A percentile compares a stretch with the other conserved stretches of the same genome.
These are phyloP conservation scores for Sesia apiformis DNA, from an alignment of 2,888 invertebrate genomes.

Conservation along the genomic window DNA sequence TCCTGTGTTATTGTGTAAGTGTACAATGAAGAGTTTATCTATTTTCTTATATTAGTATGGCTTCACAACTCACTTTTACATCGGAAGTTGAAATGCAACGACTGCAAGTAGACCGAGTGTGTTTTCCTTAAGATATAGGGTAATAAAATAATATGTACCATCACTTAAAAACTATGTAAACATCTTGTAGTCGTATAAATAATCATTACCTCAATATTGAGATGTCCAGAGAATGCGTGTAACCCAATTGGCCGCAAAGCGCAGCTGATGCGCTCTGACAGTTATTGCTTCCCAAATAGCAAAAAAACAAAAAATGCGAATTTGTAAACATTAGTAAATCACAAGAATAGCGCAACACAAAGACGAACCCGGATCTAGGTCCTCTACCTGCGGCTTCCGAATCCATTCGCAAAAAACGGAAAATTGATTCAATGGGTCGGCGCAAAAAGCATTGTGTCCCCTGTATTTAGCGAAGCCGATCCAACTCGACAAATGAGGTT, in stretches of 20 bases:
- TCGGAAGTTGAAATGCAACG: too few relatives aligned
- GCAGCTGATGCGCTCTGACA: constrained; percentile 65
- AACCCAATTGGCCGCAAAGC: constrained; percentile 46
- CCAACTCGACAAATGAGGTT: constrained; percentile 59
- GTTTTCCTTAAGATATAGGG: too few relatives aligned
- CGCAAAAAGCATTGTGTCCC: constrained; percentile 62
- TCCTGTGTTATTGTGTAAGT: too few relatives aligned
- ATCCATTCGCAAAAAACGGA: constrained; percentile 55
- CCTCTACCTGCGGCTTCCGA: constrained; percentile 72
- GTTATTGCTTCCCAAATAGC: constrained; percentile 57
- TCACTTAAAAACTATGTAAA: constrained; percentile 1
- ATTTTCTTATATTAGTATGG: too few relatives aligned
- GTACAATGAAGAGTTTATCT: too few relatives aligned
- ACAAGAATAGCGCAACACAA: constrained; percentile 48
- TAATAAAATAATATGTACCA: too few relatives aligned
- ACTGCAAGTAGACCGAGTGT: too few relatives aligned
- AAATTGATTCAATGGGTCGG: constrained; percentile 60
- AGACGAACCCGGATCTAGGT: constrained; percentile 63
- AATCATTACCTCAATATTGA: background rate
- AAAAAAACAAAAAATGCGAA: constrained; percentile 23
- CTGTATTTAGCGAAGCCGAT: constrained; percentile 62
- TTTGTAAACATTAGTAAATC: constrained; percentile 65
- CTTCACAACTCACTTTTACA: too few relatives aligned
- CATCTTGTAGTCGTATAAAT: constrained; percentile 2
- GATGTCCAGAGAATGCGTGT: constrained; percentile 19